phyloP scores from a whole-genome alignment of 2,797 vertebrate species.

The Epinephelus awoara region DNA sequence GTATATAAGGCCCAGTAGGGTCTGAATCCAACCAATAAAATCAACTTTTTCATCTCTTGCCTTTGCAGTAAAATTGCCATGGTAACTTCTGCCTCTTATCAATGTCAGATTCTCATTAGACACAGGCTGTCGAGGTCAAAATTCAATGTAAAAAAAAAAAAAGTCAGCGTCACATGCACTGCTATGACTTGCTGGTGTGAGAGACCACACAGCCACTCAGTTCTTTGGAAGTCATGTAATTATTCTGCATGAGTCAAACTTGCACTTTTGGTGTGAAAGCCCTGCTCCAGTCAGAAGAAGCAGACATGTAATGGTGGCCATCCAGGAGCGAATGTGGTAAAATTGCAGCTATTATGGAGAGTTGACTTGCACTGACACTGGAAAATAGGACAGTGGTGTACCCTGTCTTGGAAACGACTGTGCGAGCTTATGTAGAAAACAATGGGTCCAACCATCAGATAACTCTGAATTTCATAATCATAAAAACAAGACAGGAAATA shows the following conservation, averaged over 20 bases:
- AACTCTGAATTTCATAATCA: background rate
- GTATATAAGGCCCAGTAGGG: too few relatives aligned
- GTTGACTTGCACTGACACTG: background rate
- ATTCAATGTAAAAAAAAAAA: background rate
- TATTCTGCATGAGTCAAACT: background rate
- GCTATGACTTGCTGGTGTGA: background rate
- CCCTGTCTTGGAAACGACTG: background rate
- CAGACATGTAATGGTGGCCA: background rate
- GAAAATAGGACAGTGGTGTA: background rate
- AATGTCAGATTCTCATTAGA: background rate
- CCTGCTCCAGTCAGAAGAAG: background rate
- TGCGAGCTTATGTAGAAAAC: background rate
- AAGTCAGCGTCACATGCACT: background rate
- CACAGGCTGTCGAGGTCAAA: background rate
- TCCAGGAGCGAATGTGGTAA: slow-evolving; percentile 2
- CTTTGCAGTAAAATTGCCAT: background rate
- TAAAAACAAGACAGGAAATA: background rate
- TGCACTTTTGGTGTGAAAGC: background rate
- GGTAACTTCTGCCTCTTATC: background rate
- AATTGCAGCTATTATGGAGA: slow-evolving; percentile 7
- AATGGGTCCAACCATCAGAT: background rate
- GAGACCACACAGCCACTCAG: background rate
- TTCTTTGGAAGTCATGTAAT: background rate
- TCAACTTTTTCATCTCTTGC: background rate
- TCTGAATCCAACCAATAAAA: background rate